Percentiles rank a stretch among this genome's conserved stretches.
phyloP scores from a whole-genome alignment of 2,113 vertebrate genomes.

The Eretmochelys imbricata region DNA sequence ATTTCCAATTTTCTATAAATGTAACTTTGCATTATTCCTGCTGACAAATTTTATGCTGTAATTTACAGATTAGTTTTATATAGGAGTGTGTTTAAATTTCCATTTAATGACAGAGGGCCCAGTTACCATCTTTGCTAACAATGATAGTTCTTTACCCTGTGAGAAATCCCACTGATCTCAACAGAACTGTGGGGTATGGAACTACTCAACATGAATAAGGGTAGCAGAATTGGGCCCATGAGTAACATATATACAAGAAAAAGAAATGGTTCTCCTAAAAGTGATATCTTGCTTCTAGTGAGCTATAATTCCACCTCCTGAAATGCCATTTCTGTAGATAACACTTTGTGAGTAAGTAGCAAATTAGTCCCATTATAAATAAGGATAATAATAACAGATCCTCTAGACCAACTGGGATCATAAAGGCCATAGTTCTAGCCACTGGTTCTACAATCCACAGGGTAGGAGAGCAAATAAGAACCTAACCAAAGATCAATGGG shows the following conservation, averaged over 20 bases:
- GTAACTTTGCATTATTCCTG: conserved; percentile 38
- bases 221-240: background rate
- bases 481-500: background rate
- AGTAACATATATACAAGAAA: background rate
- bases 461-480: background rate
- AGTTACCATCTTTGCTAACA: background rate
- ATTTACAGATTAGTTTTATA: background rate
- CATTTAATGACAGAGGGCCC: background rate
- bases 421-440: background rate
- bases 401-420: background rate
- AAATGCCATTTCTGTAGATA: background rate
- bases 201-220: background rate
- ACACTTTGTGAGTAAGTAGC: background rate
- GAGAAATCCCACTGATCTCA: background rate
- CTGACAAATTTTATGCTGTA: conserved; percentile 3
- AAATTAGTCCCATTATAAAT: background rate
- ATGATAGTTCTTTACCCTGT: background rate
- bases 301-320: too few species aligned
- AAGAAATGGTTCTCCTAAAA: background rate
- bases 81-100: background rate
- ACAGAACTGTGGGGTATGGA: too few species aligned
- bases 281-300: background rate
- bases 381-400: background rate
- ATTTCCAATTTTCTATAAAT: conserved; percentile 63
- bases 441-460: background rate